Evolutionary conservation across 1,140 invertebrate species (phyloP).

Genomic region (Plectrocnemia conspersa): DNA sequence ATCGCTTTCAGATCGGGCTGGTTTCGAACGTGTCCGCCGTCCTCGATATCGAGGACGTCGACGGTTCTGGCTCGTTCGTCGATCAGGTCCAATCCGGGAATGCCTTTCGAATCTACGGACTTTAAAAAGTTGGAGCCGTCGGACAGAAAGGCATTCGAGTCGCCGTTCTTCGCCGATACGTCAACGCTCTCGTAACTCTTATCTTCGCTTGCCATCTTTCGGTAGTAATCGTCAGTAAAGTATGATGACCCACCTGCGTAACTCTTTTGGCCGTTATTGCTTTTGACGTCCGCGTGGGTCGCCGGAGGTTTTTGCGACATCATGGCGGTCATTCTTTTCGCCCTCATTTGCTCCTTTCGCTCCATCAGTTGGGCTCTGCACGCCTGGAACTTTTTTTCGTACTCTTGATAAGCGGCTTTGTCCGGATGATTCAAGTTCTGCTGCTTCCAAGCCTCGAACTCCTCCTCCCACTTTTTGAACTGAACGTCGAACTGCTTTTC

Average conservation of each 20-base stretch:
- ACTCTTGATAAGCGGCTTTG: slow-evolving; percentile 74
- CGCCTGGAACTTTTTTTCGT: slow-evolving; percentile 77
- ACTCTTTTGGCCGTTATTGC: not conserved
- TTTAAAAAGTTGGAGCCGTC: slow-evolving; percentile 38
- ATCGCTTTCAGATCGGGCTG: slow-evolving; percentile 53
- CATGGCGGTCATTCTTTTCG: slow-evolving; percentile 49
- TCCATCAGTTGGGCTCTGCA: slow-evolving; percentile 72
- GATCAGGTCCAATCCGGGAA: slow-evolving; percentile 63
- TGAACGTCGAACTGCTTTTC: slow-evolving; percentile 76
- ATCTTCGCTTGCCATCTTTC: not conserved
- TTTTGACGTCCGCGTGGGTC: too few species aligned
- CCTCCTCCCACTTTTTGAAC: slow-evolving; percentile 79
- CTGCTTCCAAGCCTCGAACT: slow-evolving; percentile 79
- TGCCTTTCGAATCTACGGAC: slow-evolving; percentile 46
- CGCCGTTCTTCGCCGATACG: not conserved
- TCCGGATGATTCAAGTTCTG: slow-evolving; percentile 82
- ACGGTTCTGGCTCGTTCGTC: slow-evolving; percentile 42
- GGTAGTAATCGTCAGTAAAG: too few species aligned
- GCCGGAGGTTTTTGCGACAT: slow-evolving; percentile 14
- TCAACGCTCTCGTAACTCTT: not conserved
- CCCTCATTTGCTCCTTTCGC: slow-evolving; percentile 72
- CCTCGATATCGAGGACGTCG: slow-evolving; percentile 41
- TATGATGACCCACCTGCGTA: slow-evolving; percentile 1
- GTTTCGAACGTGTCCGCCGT: slow-evolving; percentile 26
- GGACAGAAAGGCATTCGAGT: not conserved